Conservation (phyloP, 2,888 invertebrate species). For the Liodrosophila aerea region DNA sequence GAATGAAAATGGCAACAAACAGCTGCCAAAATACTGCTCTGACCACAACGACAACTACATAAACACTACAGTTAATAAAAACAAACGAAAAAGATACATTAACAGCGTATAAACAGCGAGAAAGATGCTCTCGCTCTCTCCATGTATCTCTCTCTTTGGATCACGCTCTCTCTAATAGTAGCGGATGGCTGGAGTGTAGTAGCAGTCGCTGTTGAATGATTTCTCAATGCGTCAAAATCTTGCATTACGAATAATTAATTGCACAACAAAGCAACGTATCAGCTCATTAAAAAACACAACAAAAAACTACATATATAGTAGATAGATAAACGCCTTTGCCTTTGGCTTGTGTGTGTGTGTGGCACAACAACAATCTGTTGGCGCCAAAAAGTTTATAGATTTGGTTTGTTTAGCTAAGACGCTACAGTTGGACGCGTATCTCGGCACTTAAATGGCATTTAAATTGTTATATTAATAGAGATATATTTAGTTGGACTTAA, state of each 20-base stretch:
- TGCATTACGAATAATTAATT: conserved; percentile 60
- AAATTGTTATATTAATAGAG: conserved; percentile 7
- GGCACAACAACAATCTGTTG: conserved; percentile 1
- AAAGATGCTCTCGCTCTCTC: conserved; percentile 4
- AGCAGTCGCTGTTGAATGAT: conserved; percentile 16
- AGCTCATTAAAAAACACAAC: conserved; percentile 11
- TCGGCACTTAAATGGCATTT: conserved; percentile 5
- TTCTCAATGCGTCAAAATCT: conserved; percentile 51
- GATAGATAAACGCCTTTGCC: background rate
- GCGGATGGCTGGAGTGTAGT: too few species aligned
- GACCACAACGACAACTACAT: conserved; percentile 27
- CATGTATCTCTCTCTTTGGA: conserved; percentile 1
- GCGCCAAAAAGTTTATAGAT: conserved; percentile 16
- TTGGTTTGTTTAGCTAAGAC: background rate
- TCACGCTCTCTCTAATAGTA: too few species aligned
- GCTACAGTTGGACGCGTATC: too few species aligned
- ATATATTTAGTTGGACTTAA: conserved; percentile 7
- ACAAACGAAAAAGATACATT: conserved; percentile 33
- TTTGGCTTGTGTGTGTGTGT: too few species aligned
- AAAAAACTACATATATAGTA: conserved; percentile 1
- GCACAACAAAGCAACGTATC: conserved; percentile 50
- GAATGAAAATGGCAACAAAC: conserved; percentile 64
- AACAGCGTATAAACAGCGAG: conserved; percentile 62
- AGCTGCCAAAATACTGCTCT: conserved; percentile 26
- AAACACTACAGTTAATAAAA: conserved; percentile 42